phyloP scores from a whole-genome alignment of 2,888 invertebrate species.

The Erpobdella octoculata region DNA sequence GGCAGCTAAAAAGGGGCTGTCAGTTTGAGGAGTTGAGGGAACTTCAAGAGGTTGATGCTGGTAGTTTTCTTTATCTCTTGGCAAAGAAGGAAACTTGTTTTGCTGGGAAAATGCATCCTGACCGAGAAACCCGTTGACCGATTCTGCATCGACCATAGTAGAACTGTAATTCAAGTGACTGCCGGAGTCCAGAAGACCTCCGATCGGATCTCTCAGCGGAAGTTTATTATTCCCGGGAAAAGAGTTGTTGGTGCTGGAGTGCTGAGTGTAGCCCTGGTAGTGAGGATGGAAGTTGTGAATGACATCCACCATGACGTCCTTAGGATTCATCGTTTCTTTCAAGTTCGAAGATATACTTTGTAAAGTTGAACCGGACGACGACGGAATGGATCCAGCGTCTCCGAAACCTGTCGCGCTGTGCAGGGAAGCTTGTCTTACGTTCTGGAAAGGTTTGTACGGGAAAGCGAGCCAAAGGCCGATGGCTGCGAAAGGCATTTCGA shows the following conservation, averaged over 20 bases:
- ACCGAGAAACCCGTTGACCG: not conserved
- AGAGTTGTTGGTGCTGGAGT: not conserved
- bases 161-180: slow-evolving; percentile 11
- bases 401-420: not conserved
- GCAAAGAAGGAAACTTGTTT: not conserved
- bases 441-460: slow-evolving; percentile 56
- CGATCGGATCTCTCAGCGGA: not conserved
- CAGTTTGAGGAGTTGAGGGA: not conserved
- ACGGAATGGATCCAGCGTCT: not conserved
- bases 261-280: slow-evolving; percentile 62
- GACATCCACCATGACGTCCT: slow-evolving; percentile 87
- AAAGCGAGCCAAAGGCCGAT: slow-evolving; percentile 93
- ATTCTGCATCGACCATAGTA: not conserved
- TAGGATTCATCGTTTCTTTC: slow-evolving; percentile 61
- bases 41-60: slow-evolving; percentile 30
- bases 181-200: not conserved
- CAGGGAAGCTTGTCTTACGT: not conserved
- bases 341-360: slow-evolving; percentile 97
- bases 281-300: slow-evolving; percentile 97
- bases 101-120: not conserved
- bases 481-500: slow-evolving; percentile 97
- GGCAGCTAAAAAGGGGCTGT: not conserved
- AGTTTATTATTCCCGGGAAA: not conserved
- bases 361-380: slow-evolving; percentile 68
- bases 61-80: slow-evolving; percentile 28